phyloP scores from a whole-genome alignment of 2,888 invertebrate genomes.

The Corbicula japonica region DNA sequence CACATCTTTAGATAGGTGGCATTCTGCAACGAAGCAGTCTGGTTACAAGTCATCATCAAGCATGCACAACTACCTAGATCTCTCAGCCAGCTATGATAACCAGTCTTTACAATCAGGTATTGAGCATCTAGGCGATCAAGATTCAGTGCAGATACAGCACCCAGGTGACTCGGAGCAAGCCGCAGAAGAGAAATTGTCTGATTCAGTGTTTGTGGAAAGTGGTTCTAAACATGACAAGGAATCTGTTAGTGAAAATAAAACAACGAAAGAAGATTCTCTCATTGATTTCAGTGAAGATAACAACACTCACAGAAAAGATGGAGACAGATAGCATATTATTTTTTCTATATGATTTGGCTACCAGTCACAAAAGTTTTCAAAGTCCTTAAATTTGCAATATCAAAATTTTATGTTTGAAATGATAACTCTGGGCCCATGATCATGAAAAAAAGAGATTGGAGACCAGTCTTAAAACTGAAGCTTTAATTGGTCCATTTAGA shows the following conservation, averaged over 20 bases:
- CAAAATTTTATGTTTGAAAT: too few species aligned
- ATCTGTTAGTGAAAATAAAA: not conserved
- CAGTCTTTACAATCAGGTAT: slow-evolving; percentile 46
- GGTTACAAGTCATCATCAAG: slow-evolving; percentile 69
- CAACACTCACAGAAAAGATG: slow-evolving; percentile 13
- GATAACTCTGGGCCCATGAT: too few species aligned
- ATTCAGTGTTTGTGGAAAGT: slow-evolving; percentile 27
- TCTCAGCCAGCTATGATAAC: slow-evolving; percentile 69
- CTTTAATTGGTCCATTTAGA: too few species aligned
- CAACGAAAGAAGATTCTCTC: slow-evolving; percentile 4
- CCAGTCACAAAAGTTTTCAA: too few species aligned
- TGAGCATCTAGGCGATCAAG: slow-evolving; percentile 31
- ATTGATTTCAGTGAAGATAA: slow-evolving; percentile 24
- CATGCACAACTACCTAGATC: slow-evolving; percentile 78
- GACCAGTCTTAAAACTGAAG: too few species aligned
- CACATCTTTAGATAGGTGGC: slow-evolving; percentile 68
- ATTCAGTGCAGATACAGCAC: slow-evolving; percentile 18
- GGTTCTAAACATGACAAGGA: not conserved
- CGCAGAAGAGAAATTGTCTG: slow-evolving; percentile 7
- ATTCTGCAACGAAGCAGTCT: slow-evolving; percentile 41
- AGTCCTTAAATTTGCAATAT: too few species aligned
- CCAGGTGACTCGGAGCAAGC: slow-evolving; percentile 28
- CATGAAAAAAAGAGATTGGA: too few species aligned
- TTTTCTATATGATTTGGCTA: too few species aligned
- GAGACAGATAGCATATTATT: slow-evolving; percentile 12